Evolutionary conservation across 2,888 invertebrate genomes (phyloP).

Genomic region (Esperia sulphurella): DNA sequence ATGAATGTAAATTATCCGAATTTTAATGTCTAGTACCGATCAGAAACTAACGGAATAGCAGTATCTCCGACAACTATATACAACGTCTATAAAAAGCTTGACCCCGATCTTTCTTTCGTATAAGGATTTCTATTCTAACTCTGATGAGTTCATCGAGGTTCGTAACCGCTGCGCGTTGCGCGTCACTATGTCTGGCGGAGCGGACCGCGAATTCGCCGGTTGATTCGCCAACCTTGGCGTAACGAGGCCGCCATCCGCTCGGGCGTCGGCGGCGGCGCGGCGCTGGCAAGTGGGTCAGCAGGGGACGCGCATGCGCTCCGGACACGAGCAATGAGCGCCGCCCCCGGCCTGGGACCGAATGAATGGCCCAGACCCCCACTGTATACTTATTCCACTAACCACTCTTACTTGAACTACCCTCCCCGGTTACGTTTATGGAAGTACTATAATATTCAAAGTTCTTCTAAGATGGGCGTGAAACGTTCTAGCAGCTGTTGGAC

Average conservation of each 20-base stretch:
- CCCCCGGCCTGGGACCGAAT: constrained; percentile 65
- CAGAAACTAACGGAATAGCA: neutral
- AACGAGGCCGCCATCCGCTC: constrained; percentile 55
- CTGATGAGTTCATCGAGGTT: constrained; percentile 22
- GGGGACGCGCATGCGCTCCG: constrained; percentile 72
- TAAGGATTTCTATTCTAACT: constrained; percentile 7
- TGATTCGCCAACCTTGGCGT: constrained; percentile 72
- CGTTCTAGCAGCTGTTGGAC: constrained; percentile 57
- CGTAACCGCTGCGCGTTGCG: constrained; percentile 30
- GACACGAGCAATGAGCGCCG: constrained; percentile 72
- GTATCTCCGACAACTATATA: neutral
- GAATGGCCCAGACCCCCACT: constrained; percentile 63
- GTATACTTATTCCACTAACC: constrained; percentile 26
- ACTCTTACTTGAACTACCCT: constrained; percentile 55
- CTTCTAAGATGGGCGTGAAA: constrained; percentile 33
- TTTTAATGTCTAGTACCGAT: too few species aligned
- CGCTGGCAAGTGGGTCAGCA: constrained; percentile 71
- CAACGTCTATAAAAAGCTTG: neutral
- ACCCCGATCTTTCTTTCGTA: constrained; percentile 7
- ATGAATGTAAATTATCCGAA: neutral
- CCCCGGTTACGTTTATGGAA: constrained; percentile 32
- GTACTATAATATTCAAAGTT: constrained; percentile 37
- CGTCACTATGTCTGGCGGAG: constrained; percentile 63
- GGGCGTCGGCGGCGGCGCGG: constrained; percentile 27
- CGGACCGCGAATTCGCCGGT: constrained; percentile 52